These are phyloP conservation scores for Drosophila birchii DNA, from an alignment of 2,888 invertebrate species.

Conservation along the genomic window DNA sequence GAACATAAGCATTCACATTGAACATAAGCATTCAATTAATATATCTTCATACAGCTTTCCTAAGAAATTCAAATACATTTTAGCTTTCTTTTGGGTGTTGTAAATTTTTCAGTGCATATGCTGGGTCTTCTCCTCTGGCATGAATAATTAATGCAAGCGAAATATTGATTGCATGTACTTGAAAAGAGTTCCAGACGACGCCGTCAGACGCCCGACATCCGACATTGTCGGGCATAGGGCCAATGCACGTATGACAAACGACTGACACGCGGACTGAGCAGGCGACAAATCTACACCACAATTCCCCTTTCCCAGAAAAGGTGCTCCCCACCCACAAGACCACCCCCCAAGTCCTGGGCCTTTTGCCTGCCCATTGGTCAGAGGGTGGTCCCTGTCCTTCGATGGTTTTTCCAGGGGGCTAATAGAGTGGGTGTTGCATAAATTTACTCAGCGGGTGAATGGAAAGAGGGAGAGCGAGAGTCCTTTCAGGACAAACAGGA, in stretches of 20 bases:
- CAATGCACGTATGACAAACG: slow-evolving; percentile 66
- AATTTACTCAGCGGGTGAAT: slow-evolving; percentile 31
- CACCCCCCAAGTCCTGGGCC: slow-evolving; percentile 1
- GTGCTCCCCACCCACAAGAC: not conserved
- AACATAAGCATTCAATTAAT: not conserved
- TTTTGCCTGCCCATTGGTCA: slow-evolving; percentile 71
- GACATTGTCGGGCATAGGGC: slow-evolving; percentile 31
- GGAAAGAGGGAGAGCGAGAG: not conserved
- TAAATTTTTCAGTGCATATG: not conserved
- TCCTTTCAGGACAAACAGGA: slow-evolving; percentile 1
- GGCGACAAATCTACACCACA: slow-evolving; percentile 70
- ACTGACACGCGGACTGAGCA: slow-evolving; percentile 77
- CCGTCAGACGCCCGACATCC: slow-evolving; percentile 46
- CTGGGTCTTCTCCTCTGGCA: slow-evolving; percentile 24
- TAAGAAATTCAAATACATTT: not conserved
- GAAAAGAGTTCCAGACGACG: slow-evolving; percentile 44
- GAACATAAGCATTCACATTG: too few relatives aligned
- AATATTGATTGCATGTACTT: slow-evolving; percentile 66
- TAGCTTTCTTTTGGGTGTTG: not conserved
- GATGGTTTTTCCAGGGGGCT: slow-evolving; percentile 3
- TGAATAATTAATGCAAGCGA: slow-evolving; percentile 52
- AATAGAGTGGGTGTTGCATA: slow-evolving; percentile 48
- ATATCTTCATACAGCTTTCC: not conserved
- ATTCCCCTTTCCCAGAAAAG: not conserved
- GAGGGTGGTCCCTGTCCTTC: slow-evolving; percentile 35